These are phyloP conservation scores for Hydropsyche tenuis DNA, from an alignment of 1,140 invertebrate genomes.

Conservation along the genomic window DNA sequence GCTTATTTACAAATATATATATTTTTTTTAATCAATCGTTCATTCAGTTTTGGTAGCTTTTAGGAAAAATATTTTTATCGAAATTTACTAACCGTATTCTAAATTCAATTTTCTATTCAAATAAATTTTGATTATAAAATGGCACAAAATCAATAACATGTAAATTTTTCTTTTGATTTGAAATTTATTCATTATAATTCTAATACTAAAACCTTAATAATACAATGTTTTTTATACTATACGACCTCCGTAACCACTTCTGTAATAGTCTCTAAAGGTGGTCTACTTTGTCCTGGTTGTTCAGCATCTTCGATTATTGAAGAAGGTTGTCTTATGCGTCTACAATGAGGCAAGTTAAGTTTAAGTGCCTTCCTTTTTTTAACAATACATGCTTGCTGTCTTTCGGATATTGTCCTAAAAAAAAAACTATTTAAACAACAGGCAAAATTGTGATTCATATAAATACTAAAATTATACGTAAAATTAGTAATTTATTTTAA, in stretches of 20 bases:
- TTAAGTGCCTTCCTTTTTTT: constrained; percentile 46
- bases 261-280: constrained; percentile 51
- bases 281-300: constrained; percentile 43
- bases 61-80: no score
- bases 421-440: constrained; percentile 19
- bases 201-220: neutral
- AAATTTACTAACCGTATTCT: no score
- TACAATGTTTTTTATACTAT: neutral
- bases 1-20: no score
- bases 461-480: no score
- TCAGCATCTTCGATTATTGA: constrained; percentile 51
- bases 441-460: no score
- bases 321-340: constrained; percentile 47
- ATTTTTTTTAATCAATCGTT: no score
- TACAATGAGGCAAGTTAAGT: constrained; percentile 48
- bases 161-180: no score
- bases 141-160: neutral
- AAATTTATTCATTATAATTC: no score
- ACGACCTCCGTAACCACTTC: constrained; percentile 45
- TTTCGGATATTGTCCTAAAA: constrained; percentile 50
- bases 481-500: no score
- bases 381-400: constrained; percentile 47
- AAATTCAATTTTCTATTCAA: no score
- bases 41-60: no score
- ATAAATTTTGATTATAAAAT: no score